Evolutionary conservation across 2,113 vertebrate genomes (phyloP).

Genomic region (Mesoclemmys tuberculata): DNA sequence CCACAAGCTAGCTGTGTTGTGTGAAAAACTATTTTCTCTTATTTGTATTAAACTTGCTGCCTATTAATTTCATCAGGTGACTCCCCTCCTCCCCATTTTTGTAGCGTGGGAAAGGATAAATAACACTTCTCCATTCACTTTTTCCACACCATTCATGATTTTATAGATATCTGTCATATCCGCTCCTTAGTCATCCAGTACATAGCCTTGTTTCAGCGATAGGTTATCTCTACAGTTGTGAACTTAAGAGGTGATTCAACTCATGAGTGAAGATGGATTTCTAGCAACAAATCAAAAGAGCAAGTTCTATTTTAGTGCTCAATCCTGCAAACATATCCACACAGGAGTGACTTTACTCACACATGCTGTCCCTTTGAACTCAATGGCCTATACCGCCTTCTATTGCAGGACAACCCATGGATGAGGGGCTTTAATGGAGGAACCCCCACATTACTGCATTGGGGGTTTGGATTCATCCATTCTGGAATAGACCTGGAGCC

Average conservation of each 20-base stretch:
- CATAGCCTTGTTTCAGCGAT: too few species aligned
- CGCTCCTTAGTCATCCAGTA: neutral
- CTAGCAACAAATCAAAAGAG: neutral
- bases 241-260: neutral
- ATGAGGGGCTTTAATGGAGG: neutral
- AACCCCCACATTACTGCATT: neutral
- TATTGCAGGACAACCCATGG: neutral
- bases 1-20: neutral
- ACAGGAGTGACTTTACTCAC: rapidly evolving
- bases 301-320: rapidly evolving
- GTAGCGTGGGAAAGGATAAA: too few species aligned
- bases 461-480: neutral
- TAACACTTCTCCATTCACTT: too few species aligned
- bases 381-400: neutral
- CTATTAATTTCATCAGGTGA: neutral
- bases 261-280: neutral
- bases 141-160: too few species aligned
- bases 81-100: too few species aligned
- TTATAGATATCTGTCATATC: neutral
- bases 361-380: neutral
- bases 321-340: neutral
- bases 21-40: neutral
- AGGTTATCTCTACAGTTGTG: neutral
- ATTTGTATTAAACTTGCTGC: too few species aligned
- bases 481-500: neutral